Base-by-base conservation (phyloP, 2,888 invertebrate species). In the Athalia cordata region DNA sequence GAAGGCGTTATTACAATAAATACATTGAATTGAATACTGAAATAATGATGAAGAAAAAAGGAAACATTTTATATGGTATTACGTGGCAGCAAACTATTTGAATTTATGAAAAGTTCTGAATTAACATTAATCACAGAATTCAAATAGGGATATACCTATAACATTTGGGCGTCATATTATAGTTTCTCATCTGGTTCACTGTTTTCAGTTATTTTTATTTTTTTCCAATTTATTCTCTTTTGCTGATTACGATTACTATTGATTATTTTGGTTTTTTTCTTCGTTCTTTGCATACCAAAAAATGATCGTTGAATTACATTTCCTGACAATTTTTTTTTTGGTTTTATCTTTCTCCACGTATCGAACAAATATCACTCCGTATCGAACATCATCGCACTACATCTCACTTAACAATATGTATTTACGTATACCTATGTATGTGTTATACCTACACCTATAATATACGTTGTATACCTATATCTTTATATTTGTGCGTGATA, bases 361-460 rank as follows among this genome's bases (percentile, higher is more conserved):
- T 72, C 72, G 72, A 72, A 72, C 72, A 29, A 29, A 7, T 55
- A 57, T 72, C 59, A 72, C 57, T 72, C 59, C 72, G 59, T 59
- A 72, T 72, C 72, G 72, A 72, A 72, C 72, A 59, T 72, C 15
- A 47, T 47, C 45, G 55, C 55, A 55, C 29, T 29, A 29, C 55
- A 47, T 47, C 13, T 13, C 68, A n/a, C 43, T 52, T 68, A 68
- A 5, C 11, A 15, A 61, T 61, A n/a, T 13, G 11, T 61, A 61
- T 7, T 59, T n/a, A 9, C n/a, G n/a, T n/a, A 6, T 59, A n/a
- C 52, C 52, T 52, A 52, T 52, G 8, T 52, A 52, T 52, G 11
- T 8, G 0, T 13, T 49, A 49, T 66, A 66, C 7, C 65, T 66
- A 66, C 47, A 9, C 45, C 8, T 64, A 62, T 29, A 29, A 64